A percentile compares a stretch with the other conserved stretches of the same genome.
Evolutionary conservation across 2,113 vertebrate species (phyloP).

Genomic region (Mungos mungo): DNA sequence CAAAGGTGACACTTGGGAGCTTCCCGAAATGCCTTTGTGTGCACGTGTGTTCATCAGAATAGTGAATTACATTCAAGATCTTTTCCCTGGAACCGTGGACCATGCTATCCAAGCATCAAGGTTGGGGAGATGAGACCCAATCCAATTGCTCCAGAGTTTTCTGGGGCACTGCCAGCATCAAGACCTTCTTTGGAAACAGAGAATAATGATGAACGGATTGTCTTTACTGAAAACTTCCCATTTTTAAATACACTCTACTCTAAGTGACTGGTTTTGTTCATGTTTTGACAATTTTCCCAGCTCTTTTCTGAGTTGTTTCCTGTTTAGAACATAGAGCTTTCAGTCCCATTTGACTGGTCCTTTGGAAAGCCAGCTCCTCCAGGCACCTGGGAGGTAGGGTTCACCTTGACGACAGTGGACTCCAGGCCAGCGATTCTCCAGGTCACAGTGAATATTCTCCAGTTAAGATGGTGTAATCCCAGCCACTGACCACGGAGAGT

Average conservation of each 20-base stretch:
- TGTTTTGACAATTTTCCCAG: neutral
- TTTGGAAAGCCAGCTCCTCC: conserved; percentile 80
- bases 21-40: neutral
- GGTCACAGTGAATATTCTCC: conserved; percentile 52
- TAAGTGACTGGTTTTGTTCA: neutral
- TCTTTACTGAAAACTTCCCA: neutral
- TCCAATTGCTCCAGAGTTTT: conserved; percentile 46
- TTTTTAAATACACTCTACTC: neutral
- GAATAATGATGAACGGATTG: neutral
- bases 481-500: neutral
- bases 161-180: neutral
- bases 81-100: conserved; percentile 41
- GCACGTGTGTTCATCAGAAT: neutral
- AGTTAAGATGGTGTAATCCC: neutral
- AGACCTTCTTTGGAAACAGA: neutral
- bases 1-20: neutral
- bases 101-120: neutral
- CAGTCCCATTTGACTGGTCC: conserved; percentile 82
- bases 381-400: conserved; percentile 82
- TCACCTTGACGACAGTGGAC: conserved; percentile 87
- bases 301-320: neutral
- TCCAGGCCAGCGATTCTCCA: conserved; percentile 83
- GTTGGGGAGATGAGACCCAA: neutral
- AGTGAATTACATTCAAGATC: conserved; percentile 52
- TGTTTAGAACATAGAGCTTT: conserved; percentile 83